Percentiles rank a stretch among this genome's conserved stretches.
phyloP scores from a whole-genome alignment of 1,140 invertebrate species.

The Bacillus rossius region DNA sequence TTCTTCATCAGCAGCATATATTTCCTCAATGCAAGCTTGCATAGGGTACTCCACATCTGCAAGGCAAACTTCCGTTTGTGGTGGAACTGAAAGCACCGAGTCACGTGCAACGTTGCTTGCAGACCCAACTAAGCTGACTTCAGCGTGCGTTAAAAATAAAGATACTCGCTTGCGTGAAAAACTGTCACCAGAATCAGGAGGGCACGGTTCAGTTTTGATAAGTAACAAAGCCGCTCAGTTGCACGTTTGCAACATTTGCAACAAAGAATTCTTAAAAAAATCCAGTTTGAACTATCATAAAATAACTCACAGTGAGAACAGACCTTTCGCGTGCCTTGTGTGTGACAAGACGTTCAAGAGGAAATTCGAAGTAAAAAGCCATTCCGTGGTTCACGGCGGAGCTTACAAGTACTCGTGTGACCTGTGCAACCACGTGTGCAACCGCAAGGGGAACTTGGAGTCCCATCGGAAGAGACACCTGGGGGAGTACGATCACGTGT shows the following conservation, averaged over 20 bases:
- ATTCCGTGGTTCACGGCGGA: constrained; percentile 54
- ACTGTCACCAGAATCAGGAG: too few species aligned
- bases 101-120: too few species aligned
- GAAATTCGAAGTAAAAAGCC: constrained; percentile 39
- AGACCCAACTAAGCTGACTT: too few species aligned
- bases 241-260: constrained; percentile 12
- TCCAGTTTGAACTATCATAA: constrained; percentile 30
- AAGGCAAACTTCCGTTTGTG: too few species aligned
- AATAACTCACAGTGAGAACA: constrained; percentile 25
- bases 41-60: too few species aligned
- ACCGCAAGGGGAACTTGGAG: not conserved
- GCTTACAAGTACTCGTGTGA: constrained; percentile 67
- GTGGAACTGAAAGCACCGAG: too few species aligned
- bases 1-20: too few species aligned
- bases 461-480: not conserved
- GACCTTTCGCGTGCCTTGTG: constrained; percentile 44
- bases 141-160: too few species aligned
- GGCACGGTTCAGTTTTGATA: too few species aligned
- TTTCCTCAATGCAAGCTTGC: too few species aligned
- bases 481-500: constrained; percentile 33
- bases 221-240: too few species aligned
- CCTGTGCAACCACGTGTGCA: constrained; percentile 46
- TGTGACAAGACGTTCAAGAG: constrained; percentile 38
- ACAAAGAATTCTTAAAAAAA: constrained; percentile 28
- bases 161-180: too few species aligned